Percentiles rank a stretch among this genome's conserved stretches.
phyloP scores from a whole-genome alignment of 1,140 invertebrate species.

The Cecropterus lyciades region DNA sequence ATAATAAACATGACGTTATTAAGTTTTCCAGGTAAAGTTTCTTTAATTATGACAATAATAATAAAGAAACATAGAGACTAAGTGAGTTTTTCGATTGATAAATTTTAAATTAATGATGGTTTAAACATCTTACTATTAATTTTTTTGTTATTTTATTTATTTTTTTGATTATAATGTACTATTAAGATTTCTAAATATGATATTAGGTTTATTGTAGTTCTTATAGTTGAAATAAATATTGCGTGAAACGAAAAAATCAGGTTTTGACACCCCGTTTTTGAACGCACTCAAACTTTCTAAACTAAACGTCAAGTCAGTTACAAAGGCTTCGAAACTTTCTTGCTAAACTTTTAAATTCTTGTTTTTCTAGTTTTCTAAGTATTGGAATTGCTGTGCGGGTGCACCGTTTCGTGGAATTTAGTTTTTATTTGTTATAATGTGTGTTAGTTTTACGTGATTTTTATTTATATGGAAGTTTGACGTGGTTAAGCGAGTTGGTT shows the following conservation, averaged over 20 bases:
- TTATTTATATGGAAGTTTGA: conserved; percentile 3
- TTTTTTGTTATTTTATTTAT: too few species aligned
- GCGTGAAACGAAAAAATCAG: conserved; percentile 49
- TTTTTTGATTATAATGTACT: too few species aligned
- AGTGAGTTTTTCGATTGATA: too few species aligned
- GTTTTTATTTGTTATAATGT: conserved; percentile 26
- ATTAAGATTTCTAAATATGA: too few species aligned
- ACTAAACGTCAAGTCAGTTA: conserved; percentile 77
- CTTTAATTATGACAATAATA: too few species aligned
- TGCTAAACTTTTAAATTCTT: conserved; percentile 59
- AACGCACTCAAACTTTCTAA: conserved; percentile 78
- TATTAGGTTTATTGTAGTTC: too few species aligned
- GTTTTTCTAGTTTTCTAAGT: conserved; percentile 74
- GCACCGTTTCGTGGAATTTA: conserved; percentile 15
- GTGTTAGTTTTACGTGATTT: conserved; percentile 14
- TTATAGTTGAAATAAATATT: too few species aligned
- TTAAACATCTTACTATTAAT: conserved; percentile 11
- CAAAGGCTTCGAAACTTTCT: conserved; percentile 75
- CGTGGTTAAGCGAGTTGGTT: conserved; percentile 24
- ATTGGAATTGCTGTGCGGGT: conserved; percentile 33
- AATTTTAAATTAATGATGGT: too few species aligned
- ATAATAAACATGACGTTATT: too few species aligned
- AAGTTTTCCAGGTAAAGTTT: too few species aligned
- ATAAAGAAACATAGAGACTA: too few species aligned
- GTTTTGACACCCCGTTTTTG: conserved; percentile 54